A percentile compares a stretch with the other conserved stretches of the same genome.
Evolutionary conservation across 2,113 vertebrate genomes (phyloP).

Genomic region (Halichoeres trimaculatus): DNA sequence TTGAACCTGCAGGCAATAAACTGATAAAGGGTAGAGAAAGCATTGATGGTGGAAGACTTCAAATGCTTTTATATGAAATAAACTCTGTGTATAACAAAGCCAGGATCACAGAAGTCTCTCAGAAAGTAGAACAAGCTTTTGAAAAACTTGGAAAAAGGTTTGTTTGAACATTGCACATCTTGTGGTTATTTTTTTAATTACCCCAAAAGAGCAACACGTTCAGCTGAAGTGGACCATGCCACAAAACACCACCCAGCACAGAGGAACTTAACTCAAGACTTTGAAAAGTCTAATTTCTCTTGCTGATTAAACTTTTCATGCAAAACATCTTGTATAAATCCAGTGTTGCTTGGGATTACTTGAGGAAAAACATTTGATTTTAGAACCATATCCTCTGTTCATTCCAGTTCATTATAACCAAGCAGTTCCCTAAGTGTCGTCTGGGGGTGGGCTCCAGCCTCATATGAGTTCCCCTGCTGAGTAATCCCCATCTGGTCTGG

Average conservation of each 20-base stretch:
- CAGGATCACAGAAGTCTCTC: neutral
- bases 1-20: neutral
- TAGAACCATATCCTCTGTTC: neutral
- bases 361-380: neutral
- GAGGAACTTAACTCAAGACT: too few relatives aligned
- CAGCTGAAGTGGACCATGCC: slow-evolving; percentile 2
- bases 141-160: too few relatives aligned
- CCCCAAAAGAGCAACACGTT: slow-evolving; percentile 14
- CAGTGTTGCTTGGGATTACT: neutral
- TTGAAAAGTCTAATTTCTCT: too few relatives aligned
- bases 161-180: slow-evolving; percentile 12
- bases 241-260: neutral
- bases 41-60: neutral
- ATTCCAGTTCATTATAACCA: too few relatives aligned
- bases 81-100: neutral
- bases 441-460: too few relatives aligned
- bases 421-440: too few relatives aligned
- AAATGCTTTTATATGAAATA: slow-evolving; percentile 1
- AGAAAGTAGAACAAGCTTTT: too few relatives aligned
- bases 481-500: too few relatives aligned
- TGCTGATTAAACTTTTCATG: neutral
- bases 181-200: slow-evolving; percentile 13
- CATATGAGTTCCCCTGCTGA: too few relatives aligned
- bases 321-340: neutral
- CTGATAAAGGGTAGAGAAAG: neutral